Conservation (phyloP, 2,113 vertebrate genomes). For the Aegithalos caudatus region DNA sequence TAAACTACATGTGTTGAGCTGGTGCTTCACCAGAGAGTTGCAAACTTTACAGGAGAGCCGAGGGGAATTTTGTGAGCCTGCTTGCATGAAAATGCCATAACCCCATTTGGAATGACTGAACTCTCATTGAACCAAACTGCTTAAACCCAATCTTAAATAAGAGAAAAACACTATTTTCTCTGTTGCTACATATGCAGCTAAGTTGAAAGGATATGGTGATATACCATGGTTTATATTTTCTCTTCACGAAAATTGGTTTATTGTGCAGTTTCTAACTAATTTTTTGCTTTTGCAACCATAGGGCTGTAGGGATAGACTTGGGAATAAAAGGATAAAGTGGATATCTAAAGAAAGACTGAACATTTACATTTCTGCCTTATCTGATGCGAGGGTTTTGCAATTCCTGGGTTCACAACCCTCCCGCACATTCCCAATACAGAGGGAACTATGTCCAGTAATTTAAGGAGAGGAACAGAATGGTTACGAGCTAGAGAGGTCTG, state of each 20-base stretch:
- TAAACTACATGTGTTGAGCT: accelerated
- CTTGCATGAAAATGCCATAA: background rate
- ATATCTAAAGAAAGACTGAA: background rate
- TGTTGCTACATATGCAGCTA: background rate
- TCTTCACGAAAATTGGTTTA: background rate
- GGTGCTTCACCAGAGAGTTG: background rate
- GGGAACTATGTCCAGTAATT: background rate
- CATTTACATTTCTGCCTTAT: slow-evolving; percentile 34
- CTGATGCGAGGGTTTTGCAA: slow-evolving; percentile 22
- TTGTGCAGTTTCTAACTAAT: background rate
- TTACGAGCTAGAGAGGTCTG: background rate
- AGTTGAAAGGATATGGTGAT: background rate
- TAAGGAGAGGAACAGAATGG: background rate
- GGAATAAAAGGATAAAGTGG: background rate
- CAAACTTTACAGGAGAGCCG: background rate
- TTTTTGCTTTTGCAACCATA: background rate
- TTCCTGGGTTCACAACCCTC: background rate
- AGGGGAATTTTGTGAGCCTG: background rate
- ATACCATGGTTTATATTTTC: background rate
- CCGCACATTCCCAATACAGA: background rate
- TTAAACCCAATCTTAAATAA: background rate
- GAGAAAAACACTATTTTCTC: background rate
- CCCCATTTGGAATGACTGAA: background rate
- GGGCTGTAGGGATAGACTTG: background rate
- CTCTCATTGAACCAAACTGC: background rate